phyloP scores from a whole-genome alignment of 1,140 invertebrate genomes.

The Orius insidiosus region DNA sequence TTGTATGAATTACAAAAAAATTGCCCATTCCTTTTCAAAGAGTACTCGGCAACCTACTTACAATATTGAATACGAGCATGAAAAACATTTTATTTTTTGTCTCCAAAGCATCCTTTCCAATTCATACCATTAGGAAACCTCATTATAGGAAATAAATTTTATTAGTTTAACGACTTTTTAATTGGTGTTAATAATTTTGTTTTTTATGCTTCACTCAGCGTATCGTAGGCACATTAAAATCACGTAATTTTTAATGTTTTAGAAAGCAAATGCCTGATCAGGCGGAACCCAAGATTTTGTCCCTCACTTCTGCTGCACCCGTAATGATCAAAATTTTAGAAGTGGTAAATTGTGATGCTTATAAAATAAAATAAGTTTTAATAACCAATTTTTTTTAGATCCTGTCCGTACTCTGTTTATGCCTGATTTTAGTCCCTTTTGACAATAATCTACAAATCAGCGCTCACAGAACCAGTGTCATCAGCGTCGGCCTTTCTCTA shows the following conservation, averaged over 20 bases:
- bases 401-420: slow-evolving; percentile 31
- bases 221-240: too few species aligned
- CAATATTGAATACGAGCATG: too few species aligned
- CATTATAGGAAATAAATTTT: too few species aligned
- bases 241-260: slow-evolving; percentile 6
- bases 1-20: too few species aligned
- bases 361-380: not conserved
- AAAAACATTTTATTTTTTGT: too few species aligned
- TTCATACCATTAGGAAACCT: too few species aligned
- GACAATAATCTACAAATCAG: slow-evolving; percentile 29
- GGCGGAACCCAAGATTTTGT: slow-evolving; percentile 16
- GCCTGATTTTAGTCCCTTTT: slow-evolving; percentile 35
- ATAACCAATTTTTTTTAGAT: not conserved
- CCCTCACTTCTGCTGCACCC: slow-evolving; percentile 22
- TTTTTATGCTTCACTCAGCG: too few species aligned
- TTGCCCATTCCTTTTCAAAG: too few species aligned
- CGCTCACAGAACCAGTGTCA: slow-evolving; percentile 34
- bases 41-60: too few species aligned
- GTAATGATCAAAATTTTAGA: slow-evolving; percentile 28
- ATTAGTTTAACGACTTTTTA: too few species aligned
- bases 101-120: too few species aligned
- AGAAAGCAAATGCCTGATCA: slow-evolving; percentile 10
- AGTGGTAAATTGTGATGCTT: slow-evolving; percentile 24
- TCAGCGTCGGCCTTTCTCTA: slow-evolving; percentile 35
- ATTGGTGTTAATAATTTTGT: too few species aligned